Conservation (phyloP, 2,888 invertebrate genomes). For the Neocrepidodera transversa region DNA sequence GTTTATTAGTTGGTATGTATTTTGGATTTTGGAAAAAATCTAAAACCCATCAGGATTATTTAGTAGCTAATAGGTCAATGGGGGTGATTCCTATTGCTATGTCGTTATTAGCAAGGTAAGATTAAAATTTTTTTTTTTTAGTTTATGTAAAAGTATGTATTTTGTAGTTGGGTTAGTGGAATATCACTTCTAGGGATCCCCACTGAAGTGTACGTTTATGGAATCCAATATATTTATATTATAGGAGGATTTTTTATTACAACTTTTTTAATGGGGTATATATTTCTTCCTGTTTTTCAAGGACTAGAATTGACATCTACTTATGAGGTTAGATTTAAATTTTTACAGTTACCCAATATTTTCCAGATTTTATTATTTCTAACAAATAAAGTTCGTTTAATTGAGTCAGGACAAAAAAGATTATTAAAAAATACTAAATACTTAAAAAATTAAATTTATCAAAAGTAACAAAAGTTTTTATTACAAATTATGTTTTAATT, state of each 20-base stretch:
- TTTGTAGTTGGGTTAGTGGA: conserved; percentile 72
- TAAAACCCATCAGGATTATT: conserved; percentile 71
- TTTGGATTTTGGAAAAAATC: conserved; percentile 73
- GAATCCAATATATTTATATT: conserved; percentile 75
- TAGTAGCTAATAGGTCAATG: conserved; percentile 84
- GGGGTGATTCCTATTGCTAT: conserved; percentile 87
- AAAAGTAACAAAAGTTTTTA: too few species aligned
- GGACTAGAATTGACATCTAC: conserved; percentile 76
- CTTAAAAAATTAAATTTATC: too few species aligned
- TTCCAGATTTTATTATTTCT: too few species aligned
- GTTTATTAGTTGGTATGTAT: conserved; percentile 80
- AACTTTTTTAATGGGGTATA: conserved; percentile 69
- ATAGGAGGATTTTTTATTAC: conserved; percentile 71
- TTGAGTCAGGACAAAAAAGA: too few species aligned
- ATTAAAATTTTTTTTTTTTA: background rate
- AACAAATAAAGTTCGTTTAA: too few species aligned
- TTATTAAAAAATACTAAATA: too few species aligned
- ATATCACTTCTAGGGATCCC: conserved; percentile 76
- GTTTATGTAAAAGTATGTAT: too few species aligned
- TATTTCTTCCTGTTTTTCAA: conserved; percentile 78
- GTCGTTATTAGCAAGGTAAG: conserved; percentile 82
- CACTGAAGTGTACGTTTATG: conserved; percentile 79
- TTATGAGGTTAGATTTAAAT: conserved; percentile 70
- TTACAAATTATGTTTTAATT: too few species aligned
- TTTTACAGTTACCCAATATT: background rate